These are phyloP conservation scores for Drosophila niveifrons DNA, from an alignment of 2,888 invertebrate genomes.

Conservation along the genomic window DNA sequence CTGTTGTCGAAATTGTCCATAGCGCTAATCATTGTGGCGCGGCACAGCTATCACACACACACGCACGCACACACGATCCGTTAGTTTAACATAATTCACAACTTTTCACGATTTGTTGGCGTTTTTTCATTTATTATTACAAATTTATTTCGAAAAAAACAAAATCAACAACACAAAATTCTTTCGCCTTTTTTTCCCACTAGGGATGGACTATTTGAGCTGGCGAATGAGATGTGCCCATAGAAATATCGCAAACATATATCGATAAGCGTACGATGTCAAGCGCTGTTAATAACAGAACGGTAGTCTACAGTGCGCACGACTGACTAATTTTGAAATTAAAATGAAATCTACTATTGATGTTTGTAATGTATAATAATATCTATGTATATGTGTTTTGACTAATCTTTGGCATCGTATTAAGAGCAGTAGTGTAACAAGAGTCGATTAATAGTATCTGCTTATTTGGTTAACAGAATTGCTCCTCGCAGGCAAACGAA, in stretches of 20 bases:
- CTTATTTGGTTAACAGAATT: constrained; percentile 33
- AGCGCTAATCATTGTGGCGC: constrained; percentile 83
- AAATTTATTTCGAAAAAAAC: constrained; percentile 58
- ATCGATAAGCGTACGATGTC: constrained; percentile 10
- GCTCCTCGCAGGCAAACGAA: constrained; percentile 35
- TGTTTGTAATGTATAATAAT: too few species aligned
- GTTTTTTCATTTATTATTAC: constrained; percentile 72
- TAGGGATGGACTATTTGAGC: constrained; percentile 47
- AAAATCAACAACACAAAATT: constrained; percentile 61
- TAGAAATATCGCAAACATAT: constrained; percentile 6
- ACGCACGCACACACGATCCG: constrained; percentile 48
- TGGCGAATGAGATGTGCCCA: constrained; percentile 28
- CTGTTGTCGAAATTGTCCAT: constrained; percentile 84
- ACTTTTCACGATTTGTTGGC: constrained; percentile 26
- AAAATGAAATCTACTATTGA: background rate
- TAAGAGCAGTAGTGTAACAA: too few species aligned
- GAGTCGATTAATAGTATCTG: too few species aligned
- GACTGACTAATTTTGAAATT: background rate
- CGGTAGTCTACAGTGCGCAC: background rate
- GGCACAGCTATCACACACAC: constrained; percentile 57
- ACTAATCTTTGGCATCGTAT: too few species aligned
- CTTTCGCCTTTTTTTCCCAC: constrained; percentile 67
- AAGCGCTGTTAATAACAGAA: constrained; percentile 5
- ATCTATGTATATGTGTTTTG: too few species aligned
- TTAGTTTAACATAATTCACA: constrained; percentile 62